Percentiles rank a stretch among this genome's conserved stretches.
Conservation (phyloP, 2,888 invertebrate species). For the Lumbricus terrestris region DNA sequence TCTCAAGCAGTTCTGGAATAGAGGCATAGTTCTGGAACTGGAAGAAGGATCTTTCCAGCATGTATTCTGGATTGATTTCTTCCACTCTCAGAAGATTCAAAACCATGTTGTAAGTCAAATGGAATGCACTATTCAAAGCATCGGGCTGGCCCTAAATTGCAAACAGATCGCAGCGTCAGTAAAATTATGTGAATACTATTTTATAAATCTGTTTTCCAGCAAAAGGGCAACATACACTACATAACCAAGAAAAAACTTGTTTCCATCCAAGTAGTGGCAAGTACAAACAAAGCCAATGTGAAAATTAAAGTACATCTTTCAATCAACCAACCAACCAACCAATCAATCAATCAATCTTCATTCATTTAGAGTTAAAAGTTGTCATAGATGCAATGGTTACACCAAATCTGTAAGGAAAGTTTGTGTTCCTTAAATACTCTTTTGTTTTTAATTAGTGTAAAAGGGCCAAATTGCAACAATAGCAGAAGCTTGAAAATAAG, state of each 20-base stretch:
- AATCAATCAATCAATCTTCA: too few species aligned
- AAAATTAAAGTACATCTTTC: too few species aligned
- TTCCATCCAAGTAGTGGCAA: too few species aligned
- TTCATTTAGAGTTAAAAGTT: too few species aligned
- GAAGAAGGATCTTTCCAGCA: constrained; percentile 95
- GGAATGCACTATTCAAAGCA: constrained; percentile 97
- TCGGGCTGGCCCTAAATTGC: constrained; percentile 83
- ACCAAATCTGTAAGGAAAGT: too few species aligned
- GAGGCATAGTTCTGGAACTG: constrained; percentile 98
- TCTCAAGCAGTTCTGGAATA: constrained; percentile 82
- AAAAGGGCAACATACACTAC: not conserved
- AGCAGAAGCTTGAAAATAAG: too few species aligned
- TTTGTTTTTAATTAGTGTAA: too few species aligned
- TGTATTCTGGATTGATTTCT: constrained; percentile 98
- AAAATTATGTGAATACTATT: not conserved
- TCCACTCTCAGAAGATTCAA: constrained; percentile 91
- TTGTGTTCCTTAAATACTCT: too few species aligned
- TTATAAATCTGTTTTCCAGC: not conserved
- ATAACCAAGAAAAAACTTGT: not conserved
- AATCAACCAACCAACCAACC: too few species aligned
- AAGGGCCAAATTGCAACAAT: too few species aligned
- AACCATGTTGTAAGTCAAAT: constrained; percentile 99
- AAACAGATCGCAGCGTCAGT: not conserved
- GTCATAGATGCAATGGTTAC: too few species aligned
- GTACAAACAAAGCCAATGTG: too few species aligned